Evolutionary conservation across 2,888 invertebrate species (phyloP).

Genomic region (Hydraecia micacea): DNA sequence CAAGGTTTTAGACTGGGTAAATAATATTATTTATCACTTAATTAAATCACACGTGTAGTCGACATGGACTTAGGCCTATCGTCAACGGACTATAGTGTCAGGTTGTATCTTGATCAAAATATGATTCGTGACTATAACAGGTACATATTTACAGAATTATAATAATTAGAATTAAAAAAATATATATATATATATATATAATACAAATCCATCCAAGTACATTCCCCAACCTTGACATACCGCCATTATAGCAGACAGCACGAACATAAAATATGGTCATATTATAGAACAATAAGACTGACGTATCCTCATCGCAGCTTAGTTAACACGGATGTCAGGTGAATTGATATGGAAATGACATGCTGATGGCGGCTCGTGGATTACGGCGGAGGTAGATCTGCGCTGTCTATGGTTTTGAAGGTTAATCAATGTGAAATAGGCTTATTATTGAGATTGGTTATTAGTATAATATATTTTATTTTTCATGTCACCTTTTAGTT

Average conservation of each 20-base stretch:
- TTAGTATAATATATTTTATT: no score
- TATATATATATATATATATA: no score
- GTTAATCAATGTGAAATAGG: background rate
- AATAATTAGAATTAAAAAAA: no score
- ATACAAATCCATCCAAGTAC: no score
- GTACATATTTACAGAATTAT: no score
- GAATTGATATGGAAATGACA: conserved; percentile 70
- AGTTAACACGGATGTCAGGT: conserved; percentile 54
- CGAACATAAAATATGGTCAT: background rate
- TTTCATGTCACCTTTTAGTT: no score
- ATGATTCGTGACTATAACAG: no score
- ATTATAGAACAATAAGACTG: conserved; percentile 24
- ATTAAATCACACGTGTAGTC: no score
- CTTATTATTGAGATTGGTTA: background rate
- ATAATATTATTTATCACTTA: no score
- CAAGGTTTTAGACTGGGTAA: background rate
- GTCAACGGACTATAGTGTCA: no score
- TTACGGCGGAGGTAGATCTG: background rate
- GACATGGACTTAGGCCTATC: no score
- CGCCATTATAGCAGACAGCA: background rate
- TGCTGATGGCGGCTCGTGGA: conserved; percentile 6
- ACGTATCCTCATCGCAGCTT: conserved; percentile 30
- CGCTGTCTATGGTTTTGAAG: background rate
- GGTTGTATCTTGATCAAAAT: no score
- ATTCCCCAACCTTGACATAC: conserved; percentile 32